Evolutionary conservation across 2,888 invertebrate species (phyloP).

Genomic region (Heteromyza rotundicornis): DNA sequence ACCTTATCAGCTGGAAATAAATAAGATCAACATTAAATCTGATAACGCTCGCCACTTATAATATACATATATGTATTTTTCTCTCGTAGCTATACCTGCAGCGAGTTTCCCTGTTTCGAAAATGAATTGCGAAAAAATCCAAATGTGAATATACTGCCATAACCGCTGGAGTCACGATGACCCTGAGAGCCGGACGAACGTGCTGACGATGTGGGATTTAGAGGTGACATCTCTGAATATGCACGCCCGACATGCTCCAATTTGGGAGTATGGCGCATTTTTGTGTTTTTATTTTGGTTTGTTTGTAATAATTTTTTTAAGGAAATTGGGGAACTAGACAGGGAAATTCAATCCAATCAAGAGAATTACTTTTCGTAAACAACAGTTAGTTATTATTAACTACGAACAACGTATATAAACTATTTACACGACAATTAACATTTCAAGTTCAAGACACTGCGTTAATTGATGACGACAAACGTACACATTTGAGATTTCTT

Average conservation of each 20-base stretch:
- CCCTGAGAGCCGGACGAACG: conserved; percentile 35
- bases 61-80: neutral
- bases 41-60: neutral
- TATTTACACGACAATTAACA: too few species aligned
- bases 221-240: conserved; percentile 60
- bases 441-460: too few species aligned
- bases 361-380: too few species aligned
- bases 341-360: too few species aligned
- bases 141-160: conserved; percentile 60
- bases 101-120: conserved; percentile 43
- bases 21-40: neutral
- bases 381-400: too few species aligned
- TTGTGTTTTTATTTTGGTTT: conserved; percentile 7
- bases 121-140: conserved; percentile 57
- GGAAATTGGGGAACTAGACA: too few species aligned
- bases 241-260: conserved; percentile 53
- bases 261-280: conserved; percentile 48
- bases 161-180: conserved; percentile 41
- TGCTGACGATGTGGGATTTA: conserved; percentile 46
- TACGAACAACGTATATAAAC: too few species aligned
- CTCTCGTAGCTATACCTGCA: conserved; percentile 47
- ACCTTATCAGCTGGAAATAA: neutral
- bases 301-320: too few species aligned
- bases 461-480: too few species aligned
- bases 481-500: too few species aligned